Conservation (phyloP, 2,113 vertebrate genomes). For the Aptenodytes patagonicus region DNA sequence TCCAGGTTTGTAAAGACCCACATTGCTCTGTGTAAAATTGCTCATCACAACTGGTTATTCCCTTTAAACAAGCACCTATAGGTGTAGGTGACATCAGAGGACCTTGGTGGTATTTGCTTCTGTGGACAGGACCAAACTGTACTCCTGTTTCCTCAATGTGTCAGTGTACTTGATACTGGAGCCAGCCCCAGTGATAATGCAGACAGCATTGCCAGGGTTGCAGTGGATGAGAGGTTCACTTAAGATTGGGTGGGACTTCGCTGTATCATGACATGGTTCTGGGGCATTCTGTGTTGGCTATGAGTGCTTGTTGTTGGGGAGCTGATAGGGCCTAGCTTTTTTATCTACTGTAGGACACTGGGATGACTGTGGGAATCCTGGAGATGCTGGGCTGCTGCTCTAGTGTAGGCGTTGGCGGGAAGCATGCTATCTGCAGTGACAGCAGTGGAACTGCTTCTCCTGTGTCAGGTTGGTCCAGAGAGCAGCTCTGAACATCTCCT, state of each 20-base stretch:
- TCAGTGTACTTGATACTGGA: not conserved
- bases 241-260: not conserved
- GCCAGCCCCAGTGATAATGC: no score
- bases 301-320: not conserved
- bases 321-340: not conserved
- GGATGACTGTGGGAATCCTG: not conserved
- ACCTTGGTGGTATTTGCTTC: not conserved
- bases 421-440: not conserved
- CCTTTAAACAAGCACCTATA: not conserved
- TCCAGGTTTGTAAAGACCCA: not conserved
- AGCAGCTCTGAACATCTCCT: not conserved
- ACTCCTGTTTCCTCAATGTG: not conserved
- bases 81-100: not conserved
- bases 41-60: not conserved
- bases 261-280: not conserved
- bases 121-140: not conserved
- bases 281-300: not conserved
- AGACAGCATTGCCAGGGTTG: not conserved
- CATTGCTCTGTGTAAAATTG: not conserved
- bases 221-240: not conserved
- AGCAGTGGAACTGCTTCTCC: not conserved
- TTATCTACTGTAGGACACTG: not conserved
- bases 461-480: not conserved
- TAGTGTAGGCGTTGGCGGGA: not conserved
- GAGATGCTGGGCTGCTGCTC: not conserved